Evolutionary conservation across 2,113 vertebrate genomes (phyloP).

Genomic region (Myotis lucifugus): DNA sequence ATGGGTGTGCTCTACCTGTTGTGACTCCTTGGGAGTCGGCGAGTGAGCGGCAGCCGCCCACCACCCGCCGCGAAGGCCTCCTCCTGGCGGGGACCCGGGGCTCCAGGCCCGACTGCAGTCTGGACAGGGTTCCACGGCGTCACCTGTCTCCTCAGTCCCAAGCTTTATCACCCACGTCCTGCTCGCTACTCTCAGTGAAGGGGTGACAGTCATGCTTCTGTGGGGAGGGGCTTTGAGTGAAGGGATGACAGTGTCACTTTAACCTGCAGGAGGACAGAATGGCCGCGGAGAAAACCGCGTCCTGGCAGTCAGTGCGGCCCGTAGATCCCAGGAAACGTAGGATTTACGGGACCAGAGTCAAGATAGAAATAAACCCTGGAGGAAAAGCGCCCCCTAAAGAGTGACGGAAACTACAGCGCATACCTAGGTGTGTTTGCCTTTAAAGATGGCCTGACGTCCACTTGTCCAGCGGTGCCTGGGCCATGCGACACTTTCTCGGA

Average conservation of each 20-base stretch:
- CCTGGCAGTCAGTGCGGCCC: not conserved
- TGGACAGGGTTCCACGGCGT: not conserved
- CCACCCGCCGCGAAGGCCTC: not conserved
- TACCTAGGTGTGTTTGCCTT: no score
- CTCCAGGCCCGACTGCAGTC: not conserved
- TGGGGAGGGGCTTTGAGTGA: not conserved
- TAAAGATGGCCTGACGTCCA: rapidly evolving
- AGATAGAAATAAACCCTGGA: rapidly evolving
- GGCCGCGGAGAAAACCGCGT: rapidly evolving
- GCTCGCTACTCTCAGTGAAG: not conserved
- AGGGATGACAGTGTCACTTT: rapidly evolving
- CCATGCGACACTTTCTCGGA: not conserved
- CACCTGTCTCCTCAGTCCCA: rapidly evolving
- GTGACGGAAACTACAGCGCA: not conserved
- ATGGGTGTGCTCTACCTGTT: rapidly evolving
- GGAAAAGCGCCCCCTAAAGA: not conserved
- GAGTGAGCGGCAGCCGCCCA: not conserved
- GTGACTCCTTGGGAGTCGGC: not conserved
- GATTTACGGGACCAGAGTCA: rapidly evolving
- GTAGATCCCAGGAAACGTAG: rapidly evolving
- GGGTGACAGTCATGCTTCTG: not conserved
- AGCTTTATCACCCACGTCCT: not conserved
- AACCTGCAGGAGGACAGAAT: not conserved
- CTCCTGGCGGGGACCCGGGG: not conserved
- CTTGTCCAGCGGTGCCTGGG: no score